Percentiles rank a stretch among this genome's conserved stretches.
These are phyloP conservation scores for Galeruca laticollis DNA, from an alignment of 2,888 invertebrate genomes.

Conservation along the genomic window DNA sequence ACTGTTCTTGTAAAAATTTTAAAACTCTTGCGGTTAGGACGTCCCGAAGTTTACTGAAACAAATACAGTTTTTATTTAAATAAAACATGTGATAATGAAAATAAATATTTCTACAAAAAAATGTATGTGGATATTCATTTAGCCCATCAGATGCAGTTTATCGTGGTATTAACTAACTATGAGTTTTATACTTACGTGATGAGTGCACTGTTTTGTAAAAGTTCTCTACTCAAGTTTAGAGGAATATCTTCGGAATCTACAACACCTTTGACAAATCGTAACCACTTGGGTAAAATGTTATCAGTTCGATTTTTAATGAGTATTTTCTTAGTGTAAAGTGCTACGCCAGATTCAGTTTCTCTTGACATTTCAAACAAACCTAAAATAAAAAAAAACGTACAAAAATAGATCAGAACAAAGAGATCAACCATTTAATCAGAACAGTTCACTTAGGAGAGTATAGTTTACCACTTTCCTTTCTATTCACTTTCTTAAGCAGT, in stretches of 20 bases:
- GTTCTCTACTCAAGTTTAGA: constrained; percentile 93
- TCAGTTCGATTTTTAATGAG: constrained; percentile 93
- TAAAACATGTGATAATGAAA: not conserved
- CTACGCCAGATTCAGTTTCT: constrained; percentile 86
- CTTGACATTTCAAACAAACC: constrained; percentile 91
- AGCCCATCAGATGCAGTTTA: not conserved
- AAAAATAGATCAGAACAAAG: too few relatives aligned
- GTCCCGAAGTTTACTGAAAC: constrained; percentile 79
- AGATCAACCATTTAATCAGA: too few relatives aligned
- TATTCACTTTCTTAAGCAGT: too few relatives aligned
- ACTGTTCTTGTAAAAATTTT: constrained; percentile 86
- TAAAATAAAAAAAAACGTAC: constrained; percentile 50
- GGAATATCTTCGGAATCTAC: constrained; percentile 99
- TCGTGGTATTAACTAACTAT: not conserved
- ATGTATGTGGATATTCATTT: not conserved
- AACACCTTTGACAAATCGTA: constrained; percentile 96
- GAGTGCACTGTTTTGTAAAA: constrained; percentile 92
- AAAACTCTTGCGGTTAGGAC: constrained; percentile 87
- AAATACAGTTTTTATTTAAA: constrained; percentile 24
- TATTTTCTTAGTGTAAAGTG: constrained; percentile 92
- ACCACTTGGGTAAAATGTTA: constrained; percentile 93
- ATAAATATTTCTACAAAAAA: not conserved
- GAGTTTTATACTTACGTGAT: constrained; percentile 74
- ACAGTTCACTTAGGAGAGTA: too few relatives aligned
- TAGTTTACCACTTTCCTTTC: too few relatives aligned